Conservation (phyloP, 1,140 invertebrate species). For the Lepidurus apus region DNA sequence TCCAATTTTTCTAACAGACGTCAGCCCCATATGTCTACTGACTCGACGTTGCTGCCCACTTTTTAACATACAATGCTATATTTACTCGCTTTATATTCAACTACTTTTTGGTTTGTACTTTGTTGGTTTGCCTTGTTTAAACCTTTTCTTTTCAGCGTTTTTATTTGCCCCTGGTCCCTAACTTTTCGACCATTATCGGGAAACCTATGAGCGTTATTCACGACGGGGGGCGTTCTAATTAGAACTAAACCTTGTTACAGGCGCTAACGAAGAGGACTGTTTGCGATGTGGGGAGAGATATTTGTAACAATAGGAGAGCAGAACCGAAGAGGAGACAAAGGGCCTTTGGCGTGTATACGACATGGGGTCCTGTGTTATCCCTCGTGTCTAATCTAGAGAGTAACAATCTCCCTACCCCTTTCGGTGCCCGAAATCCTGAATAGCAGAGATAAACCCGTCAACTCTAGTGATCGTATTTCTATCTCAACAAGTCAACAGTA, state of each 20-base stretch:
- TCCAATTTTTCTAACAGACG: not conserved
- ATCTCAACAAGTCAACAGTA: not conserved
- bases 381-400: not conserved
- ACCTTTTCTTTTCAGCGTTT: not conserved
- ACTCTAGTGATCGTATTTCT: not conserved
- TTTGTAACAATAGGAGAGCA: constrained; percentile 7
- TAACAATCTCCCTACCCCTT: constrained; percentile 3
- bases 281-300: not conserved
- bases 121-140: not conserved
- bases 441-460: not conserved
- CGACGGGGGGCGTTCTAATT: constrained; percentile 5
- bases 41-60: not conserved
- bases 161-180: not conserved
- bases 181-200: not conserved
- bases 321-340: not conserved
- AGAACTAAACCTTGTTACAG: constrained; percentile 3
- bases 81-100: not conserved
- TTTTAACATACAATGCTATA: not conserved
- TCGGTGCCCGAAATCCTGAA: not conserved
- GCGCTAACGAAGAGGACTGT: not conserved
- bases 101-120: not conserved
- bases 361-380: not conserved
- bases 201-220: not conserved
- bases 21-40: not conserved
- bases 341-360: not conserved